Percentiles rank a stretch among this genome's conserved stretches.
Conservation (phyloP, 2,888 invertebrate species). For the Campoplex capitator region DNA sequence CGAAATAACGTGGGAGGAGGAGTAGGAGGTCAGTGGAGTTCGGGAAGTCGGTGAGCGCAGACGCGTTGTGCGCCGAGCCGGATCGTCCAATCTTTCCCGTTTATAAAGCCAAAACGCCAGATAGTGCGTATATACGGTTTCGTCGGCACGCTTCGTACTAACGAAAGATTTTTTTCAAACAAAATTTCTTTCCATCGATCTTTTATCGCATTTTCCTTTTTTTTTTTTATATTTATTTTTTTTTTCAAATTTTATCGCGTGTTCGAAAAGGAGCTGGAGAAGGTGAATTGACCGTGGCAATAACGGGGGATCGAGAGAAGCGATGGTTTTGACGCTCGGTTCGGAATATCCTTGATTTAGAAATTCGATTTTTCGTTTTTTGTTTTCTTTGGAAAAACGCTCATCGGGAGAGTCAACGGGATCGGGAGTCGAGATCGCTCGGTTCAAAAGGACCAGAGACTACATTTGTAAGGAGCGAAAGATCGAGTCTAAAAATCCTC, state of each 20-base stretch:
- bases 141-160: conserved; percentile 39
- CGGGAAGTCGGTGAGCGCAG: conserved; percentile 84
- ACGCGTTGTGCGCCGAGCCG: conserved; percentile 80
- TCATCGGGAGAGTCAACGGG: neutral
- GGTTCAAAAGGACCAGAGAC: neutral
- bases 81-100: conserved; percentile 54
- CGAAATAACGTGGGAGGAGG: conserved; percentile 82
- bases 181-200: neutral
- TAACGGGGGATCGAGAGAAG: neutral
- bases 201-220: conserved; percentile 24
- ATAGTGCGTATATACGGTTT: conserved; percentile 60
- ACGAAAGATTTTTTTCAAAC: neutral
- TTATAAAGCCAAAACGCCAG: conserved; percentile 28
- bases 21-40: conserved; percentile 83
- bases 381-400: neutral
- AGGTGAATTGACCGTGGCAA: neutral
- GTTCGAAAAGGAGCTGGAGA: neutral
- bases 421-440: conserved; percentile 25
- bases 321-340: neutral
- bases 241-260: neutral
- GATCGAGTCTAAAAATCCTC: neutral
- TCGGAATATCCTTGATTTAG: neutral
- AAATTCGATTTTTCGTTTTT: neutral
- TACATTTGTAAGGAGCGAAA: neutral
- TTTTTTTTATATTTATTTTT: neutral